A percentile compares a stretch with the other conserved stretches of the same genome.
phyloP scores from a whole-genome alignment of 2,888 invertebrate genomes.

The Idaea dimidiata region DNA sequence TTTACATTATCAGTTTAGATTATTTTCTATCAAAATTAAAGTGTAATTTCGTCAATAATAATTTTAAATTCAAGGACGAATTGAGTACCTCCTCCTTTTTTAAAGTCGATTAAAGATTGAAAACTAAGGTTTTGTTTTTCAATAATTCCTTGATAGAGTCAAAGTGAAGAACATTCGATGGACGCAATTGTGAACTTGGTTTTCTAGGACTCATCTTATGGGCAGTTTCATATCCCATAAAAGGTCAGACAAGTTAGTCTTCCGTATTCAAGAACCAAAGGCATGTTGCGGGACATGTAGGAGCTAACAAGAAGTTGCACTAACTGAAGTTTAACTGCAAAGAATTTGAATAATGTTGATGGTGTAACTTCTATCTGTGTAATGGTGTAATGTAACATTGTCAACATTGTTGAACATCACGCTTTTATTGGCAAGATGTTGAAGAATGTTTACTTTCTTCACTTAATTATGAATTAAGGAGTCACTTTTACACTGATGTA shows the following conservation, averaged over 20 bases:
- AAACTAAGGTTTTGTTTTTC: too few species aligned
- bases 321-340: constrained; percentile 1
- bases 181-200: background rate
- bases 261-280: constrained; percentile 26
- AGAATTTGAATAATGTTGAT: constrained; percentile 26
- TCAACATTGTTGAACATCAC: background rate
- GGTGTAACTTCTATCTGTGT: constrained; percentile 12
- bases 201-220: background rate
- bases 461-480: background rate
- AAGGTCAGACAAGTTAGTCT: constrained; percentile 27
- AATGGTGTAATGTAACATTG: background rate
- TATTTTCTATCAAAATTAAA: too few species aligned
- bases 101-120: too few species aligned
- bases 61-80: too few species aligned
- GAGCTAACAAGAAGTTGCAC: constrained; percentile 21
- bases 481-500: too few species aligned
- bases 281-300: constrained; percentile 17
- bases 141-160: too few species aligned
- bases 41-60: too few species aligned
- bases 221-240: constrained; percentile 19
- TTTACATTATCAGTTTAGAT: too few species aligned
- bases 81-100: too few species aligned
- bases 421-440: background rate
- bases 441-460: background rate
- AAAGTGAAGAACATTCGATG: background rate